A percentile compares a stretch with the other conserved stretches of the same genome.
phyloP scores from a whole-genome alignment of 2,888 invertebrate species.

The Sphinx pinastri region DNA sequence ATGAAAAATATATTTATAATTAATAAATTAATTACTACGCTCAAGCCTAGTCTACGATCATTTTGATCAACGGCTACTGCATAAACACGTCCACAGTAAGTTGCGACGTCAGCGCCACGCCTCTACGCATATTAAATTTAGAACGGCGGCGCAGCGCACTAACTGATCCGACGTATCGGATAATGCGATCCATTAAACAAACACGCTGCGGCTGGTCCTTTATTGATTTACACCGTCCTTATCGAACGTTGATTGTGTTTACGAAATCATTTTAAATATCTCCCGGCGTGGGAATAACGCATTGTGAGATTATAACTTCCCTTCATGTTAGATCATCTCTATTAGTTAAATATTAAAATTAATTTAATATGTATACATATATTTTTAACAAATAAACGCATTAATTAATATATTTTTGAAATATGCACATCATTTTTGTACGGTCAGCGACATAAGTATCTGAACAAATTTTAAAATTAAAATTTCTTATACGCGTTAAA shows the following conservation, averaged over 20 bases:
- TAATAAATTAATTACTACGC: neutral
- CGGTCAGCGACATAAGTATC: too few relatives aligned
- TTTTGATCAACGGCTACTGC: slow-evolving; percentile 4
- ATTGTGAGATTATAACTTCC: slow-evolving; percentile 3
- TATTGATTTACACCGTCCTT: slow-evolving; percentile 26
- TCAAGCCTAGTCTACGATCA: neutral
- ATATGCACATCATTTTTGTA: neutral
- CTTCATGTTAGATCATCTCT: neutral
- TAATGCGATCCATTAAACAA: slow-evolving; percentile 41
- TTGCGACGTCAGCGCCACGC: slow-evolving; percentile 26
- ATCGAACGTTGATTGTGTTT: slow-evolving; percentile 10
- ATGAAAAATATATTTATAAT: too few relatives aligned
- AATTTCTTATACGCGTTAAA: too few relatives aligned
- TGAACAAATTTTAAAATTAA: too few relatives aligned
- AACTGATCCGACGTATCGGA: slow-evolving; percentile 30
- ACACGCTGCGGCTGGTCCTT: slow-evolving; percentile 37
- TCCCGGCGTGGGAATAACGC: neutral
- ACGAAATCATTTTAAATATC: slow-evolving; percentile 17
- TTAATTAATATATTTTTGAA: too few relatives aligned
- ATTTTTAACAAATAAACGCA: too few relatives aligned
- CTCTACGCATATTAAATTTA: slow-evolving; percentile 25
- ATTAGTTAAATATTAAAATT: neutral
- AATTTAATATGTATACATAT: too few relatives aligned
- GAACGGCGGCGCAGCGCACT: slow-evolving; percentile 28
- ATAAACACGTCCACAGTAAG: slow-evolving; percentile 22